Conservation (phyloP, 1,140 invertebrate genomes). For the Tribolium castaneum region DNA sequence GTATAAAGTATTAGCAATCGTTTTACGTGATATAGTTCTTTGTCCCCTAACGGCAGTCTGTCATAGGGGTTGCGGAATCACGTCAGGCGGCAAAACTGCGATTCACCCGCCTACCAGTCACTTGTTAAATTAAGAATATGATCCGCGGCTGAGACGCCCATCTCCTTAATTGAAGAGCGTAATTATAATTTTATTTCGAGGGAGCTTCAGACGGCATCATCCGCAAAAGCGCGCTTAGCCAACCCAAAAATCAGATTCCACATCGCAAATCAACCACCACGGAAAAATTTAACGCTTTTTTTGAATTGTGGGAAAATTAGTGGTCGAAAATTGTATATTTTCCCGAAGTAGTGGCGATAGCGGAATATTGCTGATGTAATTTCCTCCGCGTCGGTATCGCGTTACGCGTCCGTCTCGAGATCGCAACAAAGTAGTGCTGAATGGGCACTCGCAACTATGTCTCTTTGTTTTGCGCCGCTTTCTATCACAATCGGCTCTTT, state of each 20-base stretch:
- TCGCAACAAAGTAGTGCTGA: constrained; percentile 26
- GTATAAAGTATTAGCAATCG: constrained; percentile 64
- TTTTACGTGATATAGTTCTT: constrained; percentile 60
- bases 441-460: constrained; percentile 1
- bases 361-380: constrained; percentile 28
- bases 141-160: constrained; percentile 45
- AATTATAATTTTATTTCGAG: constrained; percentile 18
- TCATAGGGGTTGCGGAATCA: constrained; percentile 55
- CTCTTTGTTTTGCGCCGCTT: constrained; percentile 21
- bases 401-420: constrained; percentile 4
- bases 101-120: constrained; percentile 57
- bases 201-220: not conserved
- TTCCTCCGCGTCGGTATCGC: not conserved
- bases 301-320: no score
- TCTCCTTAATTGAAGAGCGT: constrained; percentile 20
- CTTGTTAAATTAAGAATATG: constrained; percentile 62
- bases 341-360: not conserved
- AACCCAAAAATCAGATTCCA: no score
- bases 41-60: constrained; percentile 57
- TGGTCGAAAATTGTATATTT: not conserved
- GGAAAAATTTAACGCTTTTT: no score
- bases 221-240: no score
- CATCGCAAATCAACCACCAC: no score
- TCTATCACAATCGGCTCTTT: not conserved
- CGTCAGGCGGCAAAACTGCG: constrained; percentile 60